A percentile compares a stretch with the other conserved stretches of the same genome.
phyloP scores from a whole-genome alignment of 2,797 vertebrate species.

The Nothura maculosa region DNA sequence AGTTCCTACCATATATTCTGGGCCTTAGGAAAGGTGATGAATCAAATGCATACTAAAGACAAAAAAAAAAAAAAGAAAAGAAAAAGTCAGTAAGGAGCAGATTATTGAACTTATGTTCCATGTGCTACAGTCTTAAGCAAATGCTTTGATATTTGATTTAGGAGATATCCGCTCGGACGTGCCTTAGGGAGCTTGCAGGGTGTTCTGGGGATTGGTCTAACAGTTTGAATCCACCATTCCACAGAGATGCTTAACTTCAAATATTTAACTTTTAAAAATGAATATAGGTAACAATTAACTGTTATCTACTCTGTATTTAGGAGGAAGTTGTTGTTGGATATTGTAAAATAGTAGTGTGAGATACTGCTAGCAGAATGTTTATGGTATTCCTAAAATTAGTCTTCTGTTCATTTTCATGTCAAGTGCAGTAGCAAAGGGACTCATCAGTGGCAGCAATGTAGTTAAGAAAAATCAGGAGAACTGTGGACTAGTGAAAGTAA shows the following conservation, averaged over 20 bases:
- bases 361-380: background rate
- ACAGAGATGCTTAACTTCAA: background rate
- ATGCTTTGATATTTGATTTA: background rate
- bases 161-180: background rate
- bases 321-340: background rate
- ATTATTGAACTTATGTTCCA: background rate
- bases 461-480: background rate
- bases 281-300: background rate
- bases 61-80: background rate
- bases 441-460: background rate
- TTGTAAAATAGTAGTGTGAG: background rate
- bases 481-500: background rate
- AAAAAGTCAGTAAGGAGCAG: background rate
- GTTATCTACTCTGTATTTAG: background rate
- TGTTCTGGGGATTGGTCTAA: background rate
- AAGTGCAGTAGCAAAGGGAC: background rate
- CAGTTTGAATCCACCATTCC: background rate
- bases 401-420: constrained; percentile 13
- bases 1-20: background rate
- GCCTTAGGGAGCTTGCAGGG: background rate
- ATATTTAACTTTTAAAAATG: background rate
- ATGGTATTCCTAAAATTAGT: background rate
- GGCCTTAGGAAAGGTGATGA: background rate
- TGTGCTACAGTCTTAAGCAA: background rate
- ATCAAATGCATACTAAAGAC: background rate